A percentile compares a stretch with the other conserved stretches of the same genome.
Evolutionary conservation across 2,797 vertebrate species (phyloP).

Genomic region (Syngnathus rostellatus): DNA sequence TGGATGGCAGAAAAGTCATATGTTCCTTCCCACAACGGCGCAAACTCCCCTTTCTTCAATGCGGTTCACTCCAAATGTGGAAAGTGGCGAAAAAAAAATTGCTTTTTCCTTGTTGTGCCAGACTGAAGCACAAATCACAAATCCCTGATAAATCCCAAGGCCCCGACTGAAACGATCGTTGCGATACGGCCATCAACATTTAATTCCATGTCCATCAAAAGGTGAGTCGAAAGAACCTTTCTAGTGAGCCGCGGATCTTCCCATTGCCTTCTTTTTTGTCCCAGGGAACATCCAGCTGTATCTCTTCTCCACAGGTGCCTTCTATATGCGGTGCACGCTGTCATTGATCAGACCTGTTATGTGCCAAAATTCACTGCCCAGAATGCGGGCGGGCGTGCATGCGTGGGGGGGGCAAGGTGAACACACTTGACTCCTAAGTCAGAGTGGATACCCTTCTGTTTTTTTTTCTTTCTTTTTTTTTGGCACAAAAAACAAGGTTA

Average conservation of each 20-base stretch:
- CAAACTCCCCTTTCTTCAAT: not conserved
- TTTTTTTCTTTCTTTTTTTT: not conserved
- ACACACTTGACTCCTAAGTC: constrained; percentile 18
- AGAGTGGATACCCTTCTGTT: not conserved
- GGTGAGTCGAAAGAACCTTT: constrained; percentile 34
- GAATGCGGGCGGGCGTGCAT: not conserved
- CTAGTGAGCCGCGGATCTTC: constrained; percentile 17
- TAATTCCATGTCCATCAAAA: constrained; percentile 48
- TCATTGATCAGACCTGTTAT: constrained; percentile 34
- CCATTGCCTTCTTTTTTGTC: constrained; percentile 5
- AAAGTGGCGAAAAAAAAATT: not conserved
- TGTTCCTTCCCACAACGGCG: too few relatives aligned
- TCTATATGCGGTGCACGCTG: constrained; percentile 8
- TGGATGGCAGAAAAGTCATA: too few relatives aligned
- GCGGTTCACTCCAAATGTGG: not conserved
- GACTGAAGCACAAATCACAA: constrained; percentile 20
- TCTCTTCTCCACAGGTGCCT: constrained; percentile 14
- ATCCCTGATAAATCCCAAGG: constrained; percentile 49
- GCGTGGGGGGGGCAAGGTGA: constrained; percentile 16
- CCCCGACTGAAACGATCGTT: constrained; percentile 41
- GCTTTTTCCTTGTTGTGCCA: not conserved
- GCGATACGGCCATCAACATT: constrained; percentile 42
- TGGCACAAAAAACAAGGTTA: not conserved
- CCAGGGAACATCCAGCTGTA: constrained; percentile 14
- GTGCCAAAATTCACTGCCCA: constrained; percentile 32